These are phyloP conservation scores for Bubo bubo DNA, from an alignment of 2,113 vertebrate genomes.

Conservation along the genomic window DNA sequence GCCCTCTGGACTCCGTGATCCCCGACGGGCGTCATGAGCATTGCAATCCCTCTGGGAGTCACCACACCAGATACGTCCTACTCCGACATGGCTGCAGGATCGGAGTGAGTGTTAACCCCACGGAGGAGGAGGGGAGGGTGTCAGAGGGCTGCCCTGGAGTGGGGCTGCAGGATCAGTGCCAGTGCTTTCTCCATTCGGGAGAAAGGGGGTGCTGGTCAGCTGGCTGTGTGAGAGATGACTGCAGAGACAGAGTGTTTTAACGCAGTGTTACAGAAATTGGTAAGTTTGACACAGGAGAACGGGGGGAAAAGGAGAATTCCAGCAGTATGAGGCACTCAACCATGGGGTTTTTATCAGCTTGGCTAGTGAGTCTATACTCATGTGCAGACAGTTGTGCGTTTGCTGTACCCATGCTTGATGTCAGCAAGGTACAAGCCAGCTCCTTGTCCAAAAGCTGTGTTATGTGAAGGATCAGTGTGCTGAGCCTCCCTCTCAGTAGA, in stretches of 20 bases:
- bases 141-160: not conserved
- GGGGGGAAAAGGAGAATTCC: not conserved
- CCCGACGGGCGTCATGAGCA: conserved; percentile 99
- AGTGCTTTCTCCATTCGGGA: not conserved
- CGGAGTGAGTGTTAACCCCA: conserved; percentile 88
- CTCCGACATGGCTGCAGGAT: conserved; percentile 99
- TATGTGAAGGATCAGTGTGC: not conserved
- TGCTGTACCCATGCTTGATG: not conserved
- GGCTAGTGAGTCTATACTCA: not conserved
- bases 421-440: not conserved
- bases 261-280: not conserved
- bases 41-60: conserved; percentile 99
- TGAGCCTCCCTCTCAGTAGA: not conserved
- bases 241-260: not conserved
- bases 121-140: not conserved
- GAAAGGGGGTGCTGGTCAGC: not conserved
- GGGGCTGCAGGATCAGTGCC: not conserved
- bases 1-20: conserved; percentile 91
- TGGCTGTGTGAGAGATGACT: not conserved
- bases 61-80: conserved; percentile 99
- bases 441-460: not conserved
- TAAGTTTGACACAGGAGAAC: not conserved
- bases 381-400: not conserved
- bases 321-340: not conserved
- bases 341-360: not conserved